Evolutionary conservation across 2,797 vertebrate species (phyloP).

Genomic region (Anguilla pacifica): DNA sequence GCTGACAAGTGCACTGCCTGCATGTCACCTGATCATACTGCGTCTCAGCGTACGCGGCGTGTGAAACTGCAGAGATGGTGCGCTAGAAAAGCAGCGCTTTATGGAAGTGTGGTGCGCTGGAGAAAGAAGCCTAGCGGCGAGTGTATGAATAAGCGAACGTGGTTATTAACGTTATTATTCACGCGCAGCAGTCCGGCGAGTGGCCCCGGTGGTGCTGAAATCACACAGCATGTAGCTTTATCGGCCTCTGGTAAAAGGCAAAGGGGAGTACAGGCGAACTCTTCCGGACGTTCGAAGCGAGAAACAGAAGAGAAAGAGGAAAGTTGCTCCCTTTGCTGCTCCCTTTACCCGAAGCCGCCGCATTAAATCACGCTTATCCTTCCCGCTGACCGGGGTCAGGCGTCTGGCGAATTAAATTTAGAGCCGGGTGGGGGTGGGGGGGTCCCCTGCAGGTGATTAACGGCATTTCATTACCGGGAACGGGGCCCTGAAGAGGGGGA

Average conservation of each 20-base stretch:
- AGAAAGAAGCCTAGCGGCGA: background rate
- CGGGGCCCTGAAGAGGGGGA: background rate
- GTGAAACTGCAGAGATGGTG: too few species aligned
- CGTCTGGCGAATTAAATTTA: background rate
- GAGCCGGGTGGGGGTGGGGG: background rate
- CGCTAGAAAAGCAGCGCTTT: too few species aligned
- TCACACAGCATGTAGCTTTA: background rate
- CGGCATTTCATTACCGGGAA: background rate
- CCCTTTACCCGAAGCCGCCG: background rate
- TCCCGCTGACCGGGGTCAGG: background rate
- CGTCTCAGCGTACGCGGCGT: too few species aligned
- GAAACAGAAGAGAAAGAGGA: background rate
- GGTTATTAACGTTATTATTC: too few species aligned
- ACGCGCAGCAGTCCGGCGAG: too few species aligned
- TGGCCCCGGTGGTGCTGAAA: background rate
- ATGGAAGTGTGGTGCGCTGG: background rate
- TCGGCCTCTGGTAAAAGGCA: background rate
- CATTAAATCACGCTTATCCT: background rate
- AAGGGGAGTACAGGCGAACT: background rate
- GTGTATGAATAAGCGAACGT: background rate
- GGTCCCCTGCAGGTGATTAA: background rate
- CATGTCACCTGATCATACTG: too few species aligned
- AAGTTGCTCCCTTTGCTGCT: background rate
- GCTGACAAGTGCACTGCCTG: too few species aligned
- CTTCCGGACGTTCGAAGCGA: background rate